phyloP scores from a whole-genome alignment of 1,140 invertebrate genomes.

The Eulimnadia texana region DNA sequence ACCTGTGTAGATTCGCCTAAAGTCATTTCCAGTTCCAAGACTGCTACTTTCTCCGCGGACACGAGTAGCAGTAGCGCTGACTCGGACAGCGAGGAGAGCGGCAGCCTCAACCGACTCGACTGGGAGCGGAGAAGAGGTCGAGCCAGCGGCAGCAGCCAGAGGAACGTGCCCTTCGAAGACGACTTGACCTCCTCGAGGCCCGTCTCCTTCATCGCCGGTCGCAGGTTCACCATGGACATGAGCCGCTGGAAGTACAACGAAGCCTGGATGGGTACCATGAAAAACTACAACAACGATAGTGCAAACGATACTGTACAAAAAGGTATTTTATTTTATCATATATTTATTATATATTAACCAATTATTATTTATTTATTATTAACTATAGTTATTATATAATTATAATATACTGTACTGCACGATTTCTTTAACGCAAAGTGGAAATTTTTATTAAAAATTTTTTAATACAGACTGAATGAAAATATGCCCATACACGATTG shows the following conservation, averaged over 20 bases:
- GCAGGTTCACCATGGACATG: slow-evolving; percentile 2
- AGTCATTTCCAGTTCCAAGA: neutral
- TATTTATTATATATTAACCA: neutral
- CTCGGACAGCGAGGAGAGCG: neutral
- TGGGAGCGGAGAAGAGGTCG: slow-evolving; percentile 15
- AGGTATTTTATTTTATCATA: neutral
- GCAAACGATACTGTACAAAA: neutral
- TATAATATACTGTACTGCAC: neutral
- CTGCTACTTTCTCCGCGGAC: too few relatives aligned
- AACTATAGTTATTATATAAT: neutral
- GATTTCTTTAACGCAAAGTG: too few relatives aligned
- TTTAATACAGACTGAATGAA: too few relatives aligned
- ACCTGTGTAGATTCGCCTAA: neutral
- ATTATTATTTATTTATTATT: neutral
- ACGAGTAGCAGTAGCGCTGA: too few relatives aligned
- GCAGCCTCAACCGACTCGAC: slow-evolving; percentile 5
- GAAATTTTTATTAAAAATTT: too few relatives aligned
- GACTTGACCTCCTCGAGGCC: neutral
- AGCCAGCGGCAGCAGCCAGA: slow-evolving; percentile 16
- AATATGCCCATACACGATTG: too few relatives aligned
- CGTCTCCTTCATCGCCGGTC: neutral
- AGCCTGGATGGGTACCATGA: neutral
- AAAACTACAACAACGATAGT: neutral
- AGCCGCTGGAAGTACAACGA: slow-evolving; percentile 7
- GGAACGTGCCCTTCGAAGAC: neutral